Conservation (phyloP, 2,888 invertebrate genomes). For the Dicranocentrus wangi region DNA sequence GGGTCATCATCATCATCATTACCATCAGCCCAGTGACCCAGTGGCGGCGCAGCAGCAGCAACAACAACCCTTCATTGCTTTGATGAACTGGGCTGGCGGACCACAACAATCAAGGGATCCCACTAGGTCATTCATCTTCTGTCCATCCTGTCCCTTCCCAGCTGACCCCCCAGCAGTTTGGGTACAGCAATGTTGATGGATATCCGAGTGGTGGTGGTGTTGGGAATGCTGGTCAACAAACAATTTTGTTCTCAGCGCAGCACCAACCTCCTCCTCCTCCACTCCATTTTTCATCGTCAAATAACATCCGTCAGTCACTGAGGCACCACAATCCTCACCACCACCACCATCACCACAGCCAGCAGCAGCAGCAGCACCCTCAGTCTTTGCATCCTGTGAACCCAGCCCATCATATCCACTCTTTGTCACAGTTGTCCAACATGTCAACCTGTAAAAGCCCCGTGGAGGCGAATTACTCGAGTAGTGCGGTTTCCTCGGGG, state of each 20-base stretch:
- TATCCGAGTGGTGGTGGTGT: conserved; percentile 40
- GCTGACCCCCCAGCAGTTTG: conserved; percentile 65
- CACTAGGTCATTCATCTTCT: conserved; percentile 57
- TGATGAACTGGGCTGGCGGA: conserved; percentile 58
- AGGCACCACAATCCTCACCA: conserved; percentile 51
- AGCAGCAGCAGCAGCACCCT: conserved; percentile 43
- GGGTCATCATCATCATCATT: conserved; percentile 47
- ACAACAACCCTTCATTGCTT: conserved; percentile 53
- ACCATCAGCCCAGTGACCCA: conserved; percentile 45
- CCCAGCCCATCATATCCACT: conserved; percentile 62
- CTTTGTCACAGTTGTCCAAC: conserved; percentile 66
- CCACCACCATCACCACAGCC: conserved; percentile 41
- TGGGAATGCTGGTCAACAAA: conserved; percentile 44
- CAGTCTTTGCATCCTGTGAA: no score
- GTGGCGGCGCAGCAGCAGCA: conserved; percentile 23
- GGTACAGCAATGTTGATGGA: conserved; percentile 65
- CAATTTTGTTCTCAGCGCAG: conserved; percentile 36
- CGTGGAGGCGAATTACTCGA: conserved; percentile 68
- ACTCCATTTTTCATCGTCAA: conserved; percentile 52
- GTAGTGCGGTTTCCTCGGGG: conserved; percentile 68
- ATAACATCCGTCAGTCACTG: conserved; percentile 47
- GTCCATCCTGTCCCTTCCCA: conserved; percentile 68
- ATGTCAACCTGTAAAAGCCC: conserved; percentile 66
- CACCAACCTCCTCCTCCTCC: conserved; percentile 45
- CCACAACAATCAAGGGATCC: conserved; percentile 45